These are phyloP conservation scores for Aphidius colemani DNA, from an alignment of 2,888 invertebrate genomes.

Conservation along the genomic window DNA sequence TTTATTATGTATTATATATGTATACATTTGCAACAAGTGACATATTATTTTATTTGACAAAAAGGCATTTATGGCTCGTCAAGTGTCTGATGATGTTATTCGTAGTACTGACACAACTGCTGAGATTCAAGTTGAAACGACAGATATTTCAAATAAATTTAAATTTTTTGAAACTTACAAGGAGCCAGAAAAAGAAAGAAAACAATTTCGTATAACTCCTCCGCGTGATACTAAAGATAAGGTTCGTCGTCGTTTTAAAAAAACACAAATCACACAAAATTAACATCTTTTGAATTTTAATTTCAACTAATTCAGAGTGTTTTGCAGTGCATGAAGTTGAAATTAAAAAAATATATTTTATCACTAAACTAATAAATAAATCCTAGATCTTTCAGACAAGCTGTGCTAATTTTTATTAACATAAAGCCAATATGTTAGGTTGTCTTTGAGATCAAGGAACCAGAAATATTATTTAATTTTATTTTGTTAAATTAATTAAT, in stretches of 20 bases:
- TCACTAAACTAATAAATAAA: too few species aligned
- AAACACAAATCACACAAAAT: conserved; percentile 10
- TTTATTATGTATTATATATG: too few species aligned
- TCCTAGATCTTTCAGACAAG: too few species aligned
- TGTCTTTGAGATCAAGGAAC: too few species aligned
- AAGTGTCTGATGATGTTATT: conserved; percentile 72
- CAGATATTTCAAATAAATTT: conserved; percentile 84
- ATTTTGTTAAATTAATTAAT: conserved; percentile 10
- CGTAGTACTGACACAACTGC: conserved; percentile 75
- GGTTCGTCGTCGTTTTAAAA: conserved; percentile 56
- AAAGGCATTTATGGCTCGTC: conserved; percentile 63
- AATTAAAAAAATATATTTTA: not conserved
- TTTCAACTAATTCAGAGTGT: not conserved
- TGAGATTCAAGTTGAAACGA: conserved; percentile 79
- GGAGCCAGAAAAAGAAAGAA: conserved; percentile 71
- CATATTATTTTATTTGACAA: conserved; percentile 7
- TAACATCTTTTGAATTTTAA: not conserved
- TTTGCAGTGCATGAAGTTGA: too few species aligned
- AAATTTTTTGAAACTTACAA: conserved; percentile 89
- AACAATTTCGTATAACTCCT: conserved; percentile 85
- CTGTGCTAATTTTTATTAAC: too few species aligned
- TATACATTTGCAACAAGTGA: too few species aligned
- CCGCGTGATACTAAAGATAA: conserved; percentile 79
- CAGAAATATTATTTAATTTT: not conserved
- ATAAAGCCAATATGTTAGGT: too few species aligned